Percentiles rank a stretch among this genome's conserved stretches.
phyloP scores from a whole-genome alignment of 2,888 invertebrate species.

The Cistogaster globosa region DNA sequence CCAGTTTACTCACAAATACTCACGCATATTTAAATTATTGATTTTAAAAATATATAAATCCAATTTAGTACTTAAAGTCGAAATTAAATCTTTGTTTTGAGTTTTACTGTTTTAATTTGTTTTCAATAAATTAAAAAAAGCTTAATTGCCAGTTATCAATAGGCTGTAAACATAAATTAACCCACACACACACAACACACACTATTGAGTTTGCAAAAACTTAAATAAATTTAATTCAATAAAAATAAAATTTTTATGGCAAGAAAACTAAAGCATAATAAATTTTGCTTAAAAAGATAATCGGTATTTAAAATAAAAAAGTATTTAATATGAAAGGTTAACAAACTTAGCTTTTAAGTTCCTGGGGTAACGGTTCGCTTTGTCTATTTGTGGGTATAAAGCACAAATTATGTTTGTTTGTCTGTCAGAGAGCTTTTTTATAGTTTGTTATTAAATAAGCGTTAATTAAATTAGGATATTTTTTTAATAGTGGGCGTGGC shows the following conservation, averaged over 20 bases:
- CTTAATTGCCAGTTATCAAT: conserved; percentile 17
- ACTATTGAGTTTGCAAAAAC: conserved; percentile 17
- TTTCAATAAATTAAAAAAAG: not conserved
- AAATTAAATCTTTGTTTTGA: not conserved
- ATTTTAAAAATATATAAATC: too few relatives aligned
- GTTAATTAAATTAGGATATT: too few relatives aligned
- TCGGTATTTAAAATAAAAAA: not conserved
- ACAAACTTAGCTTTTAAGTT: not conserved
- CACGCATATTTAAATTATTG: too few relatives aligned
- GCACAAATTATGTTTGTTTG: too few relatives aligned
- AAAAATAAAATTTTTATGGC: conserved; percentile 14
- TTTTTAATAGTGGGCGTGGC: too few relatives aligned
- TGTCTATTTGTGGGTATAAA: too few relatives aligned
- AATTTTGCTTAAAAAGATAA: not conserved
- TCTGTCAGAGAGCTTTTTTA: too few relatives aligned
- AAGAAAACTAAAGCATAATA: conserved; percentile 6
- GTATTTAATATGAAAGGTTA: not conserved
- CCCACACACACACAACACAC: conserved; percentile 3
- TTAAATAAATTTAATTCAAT: conserved; percentile 11
- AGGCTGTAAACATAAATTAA: conserved; percentile 38
- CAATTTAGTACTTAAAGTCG: too few relatives aligned
- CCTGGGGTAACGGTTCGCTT: not conserved
- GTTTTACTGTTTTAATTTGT: not conserved
- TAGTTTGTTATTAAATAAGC: too few relatives aligned
- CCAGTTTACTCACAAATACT: too few relatives aligned